Conservation (phyloP, 1,140 invertebrate species). For the Conus ventricosus region DNA sequence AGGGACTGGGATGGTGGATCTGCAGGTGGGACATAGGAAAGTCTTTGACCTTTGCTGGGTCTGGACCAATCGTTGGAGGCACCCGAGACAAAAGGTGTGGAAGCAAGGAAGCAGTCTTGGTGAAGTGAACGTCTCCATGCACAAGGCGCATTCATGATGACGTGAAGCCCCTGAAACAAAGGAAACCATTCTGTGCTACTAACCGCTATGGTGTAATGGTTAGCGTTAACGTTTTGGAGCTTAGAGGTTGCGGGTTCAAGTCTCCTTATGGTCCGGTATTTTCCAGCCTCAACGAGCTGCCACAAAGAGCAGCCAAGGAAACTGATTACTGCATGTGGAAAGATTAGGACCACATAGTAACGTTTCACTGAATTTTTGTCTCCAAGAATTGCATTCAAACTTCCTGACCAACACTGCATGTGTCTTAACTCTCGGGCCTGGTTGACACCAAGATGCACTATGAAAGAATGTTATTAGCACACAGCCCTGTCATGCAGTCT, state of each 20-base stretch:
- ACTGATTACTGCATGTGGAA: too few relatives aligned
- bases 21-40: conserved; percentile 36
- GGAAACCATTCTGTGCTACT: background rate
- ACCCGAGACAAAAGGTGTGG: conserved; percentile 39
- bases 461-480: too few relatives aligned
- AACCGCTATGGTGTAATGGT: background rate
- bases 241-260: background rate
- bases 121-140: conserved; percentile 26
- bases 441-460: too few relatives aligned
- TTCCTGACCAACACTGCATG: too few relatives aligned
- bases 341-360: too few relatives aligned
- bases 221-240: too few relatives aligned
- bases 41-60: background rate
- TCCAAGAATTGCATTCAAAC: too few relatives aligned
- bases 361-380: too few relatives aligned
- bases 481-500: too few relatives aligned
- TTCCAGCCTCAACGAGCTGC: too few relatives aligned
- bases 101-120: conserved; percentile 37
- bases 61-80: conserved; percentile 14
- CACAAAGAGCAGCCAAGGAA: too few relatives aligned
- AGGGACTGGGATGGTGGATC: conserved; percentile 20
- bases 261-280: background rate
- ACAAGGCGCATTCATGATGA: conserved; percentile 27
- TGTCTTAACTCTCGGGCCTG: too few relatives aligned
- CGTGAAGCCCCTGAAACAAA: background rate